Percentiles rank a stretch among this genome's conserved stretches.
Conservation (phyloP, 2,888 invertebrate genomes). For the Ramazzottius varieornatus region DNA sequence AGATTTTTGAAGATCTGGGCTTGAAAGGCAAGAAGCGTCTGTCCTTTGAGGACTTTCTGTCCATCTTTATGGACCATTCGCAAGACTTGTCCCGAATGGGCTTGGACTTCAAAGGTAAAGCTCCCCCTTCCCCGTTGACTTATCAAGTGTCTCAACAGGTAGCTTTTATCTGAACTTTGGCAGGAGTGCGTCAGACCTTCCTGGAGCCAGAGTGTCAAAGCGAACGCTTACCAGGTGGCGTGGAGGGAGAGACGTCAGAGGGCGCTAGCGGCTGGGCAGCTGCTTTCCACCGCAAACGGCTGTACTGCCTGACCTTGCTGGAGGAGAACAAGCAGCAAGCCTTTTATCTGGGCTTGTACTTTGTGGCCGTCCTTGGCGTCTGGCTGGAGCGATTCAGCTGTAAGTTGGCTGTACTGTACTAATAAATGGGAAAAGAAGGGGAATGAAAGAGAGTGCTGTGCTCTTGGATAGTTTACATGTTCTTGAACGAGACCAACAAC, state of each 20-base stretch:
- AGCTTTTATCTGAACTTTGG: background rate
- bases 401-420: constrained; percentile 25
- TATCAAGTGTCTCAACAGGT: too few relatives aligned
- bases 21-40: constrained; percentile 8
- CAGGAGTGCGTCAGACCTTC: background rate
- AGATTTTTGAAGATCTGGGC: constrained; percentile 7
- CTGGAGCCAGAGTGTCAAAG: background rate
- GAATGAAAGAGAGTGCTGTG: constrained; percentile 4
- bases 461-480: constrained; percentile 53
- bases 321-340: constrained; percentile 89
- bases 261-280: too few relatives aligned
- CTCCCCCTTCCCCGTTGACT: too few relatives aligned
- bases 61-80: constrained; percentile 13
- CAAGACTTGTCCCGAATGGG: constrained; percentile 14
- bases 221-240: too few relatives aligned
- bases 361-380: constrained; percentile 69
- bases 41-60: constrained; percentile 15
- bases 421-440: background rate
- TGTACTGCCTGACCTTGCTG: constrained; percentile 57
- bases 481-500: constrained; percentile 83
- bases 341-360: constrained; percentile 75
- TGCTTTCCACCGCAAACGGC: too few relatives aligned
- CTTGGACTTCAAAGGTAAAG: constrained; percentile 14
- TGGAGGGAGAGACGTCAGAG: too few relatives aligned
- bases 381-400: constrained; percentile 81